A percentile compares a stretch with the other conserved stretches of the same genome.
These are phyloP conservation scores for Lycocerus yunnanus DNA, from an alignment of 2,888 invertebrate genomes.

Conservation along the genomic window DNA sequence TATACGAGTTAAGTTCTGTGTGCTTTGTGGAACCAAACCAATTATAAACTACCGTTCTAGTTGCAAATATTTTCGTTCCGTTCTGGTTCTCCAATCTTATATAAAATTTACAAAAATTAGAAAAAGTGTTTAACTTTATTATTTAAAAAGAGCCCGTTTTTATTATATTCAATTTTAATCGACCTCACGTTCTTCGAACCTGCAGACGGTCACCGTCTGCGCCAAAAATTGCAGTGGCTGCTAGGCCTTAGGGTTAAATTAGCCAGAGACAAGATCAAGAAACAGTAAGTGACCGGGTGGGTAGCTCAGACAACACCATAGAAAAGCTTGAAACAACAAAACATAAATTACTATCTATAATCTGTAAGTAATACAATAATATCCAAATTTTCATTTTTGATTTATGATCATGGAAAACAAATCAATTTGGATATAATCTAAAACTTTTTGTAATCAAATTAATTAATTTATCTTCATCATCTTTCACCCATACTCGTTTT, in stretches of 20 bases:
- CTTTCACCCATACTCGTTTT: not conserved
- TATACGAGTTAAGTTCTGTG: not conserved
- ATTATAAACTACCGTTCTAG: conserved; percentile 4
- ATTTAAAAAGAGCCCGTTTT: not conserved
- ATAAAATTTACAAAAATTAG: conserved; percentile 1
- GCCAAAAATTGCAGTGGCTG: not conserved
- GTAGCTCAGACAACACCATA: not conserved
- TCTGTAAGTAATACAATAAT: not conserved
- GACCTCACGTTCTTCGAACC: not conserved
- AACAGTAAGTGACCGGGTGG: not conserved
- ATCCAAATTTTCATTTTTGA: not conserved
- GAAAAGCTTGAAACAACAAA: not conserved
- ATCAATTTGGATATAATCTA: not conserved
- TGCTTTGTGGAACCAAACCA: conserved; percentile 3
- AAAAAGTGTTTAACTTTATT: not conserved
- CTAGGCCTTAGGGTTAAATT: not conserved
- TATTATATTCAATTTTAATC: not conserved
- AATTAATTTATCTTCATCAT: not conserved
- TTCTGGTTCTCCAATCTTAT: conserved; percentile 1
- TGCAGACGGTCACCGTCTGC: not conserved
- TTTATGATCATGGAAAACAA: not conserved
- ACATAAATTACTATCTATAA: not conserved
- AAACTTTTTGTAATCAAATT: not conserved
- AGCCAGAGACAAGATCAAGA: not conserved
- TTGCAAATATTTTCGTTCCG: conserved; percentile 3